Base-by-base conservation (phyloP, 2,797 vertebrate genomes). In the Xerus rutilus region DNA sequence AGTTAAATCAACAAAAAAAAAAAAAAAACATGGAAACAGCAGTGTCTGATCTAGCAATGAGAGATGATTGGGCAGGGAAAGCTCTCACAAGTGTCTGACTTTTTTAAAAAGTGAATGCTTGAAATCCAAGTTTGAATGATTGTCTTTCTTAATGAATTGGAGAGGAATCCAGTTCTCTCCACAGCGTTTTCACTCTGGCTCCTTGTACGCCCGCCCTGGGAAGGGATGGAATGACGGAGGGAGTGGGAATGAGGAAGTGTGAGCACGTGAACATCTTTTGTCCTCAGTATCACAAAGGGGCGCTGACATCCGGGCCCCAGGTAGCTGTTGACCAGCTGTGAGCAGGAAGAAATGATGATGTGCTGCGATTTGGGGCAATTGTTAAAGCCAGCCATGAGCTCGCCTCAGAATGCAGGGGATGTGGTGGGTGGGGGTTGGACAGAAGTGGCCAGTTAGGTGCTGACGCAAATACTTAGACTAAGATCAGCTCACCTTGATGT, bases 1-100 rank as follows among this genome's bases (percentile, higher is more conserved):
- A 30, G 57, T 91, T 70, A 57, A 57, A 57, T 85, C 93, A 84
- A 81, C 76, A 70, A 21, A 73, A 11, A 79, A 96, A 76, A 39
- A 39, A 39, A 39, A 39, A 39, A 39, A 39, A 39, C 39, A 65
- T 28, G 52, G 64, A 92, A 89, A 91, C 72, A 39, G 21, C 8
- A n/a, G 69, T 91, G 57, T 65, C 78, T 39, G 32, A 7, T 52
- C 84, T 69, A 9, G 84, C 70, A 11, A 0, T 3, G 5, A 35
- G 12, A 35, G 32, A 45, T 77, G 64, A 18, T 0, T 82, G 59
- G 20, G 25, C 39, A 94, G 57, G 39, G 52, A 86, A 85, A 64
- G 43, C 20, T 3, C 23, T 72, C 64, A 21, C 43, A 81, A 86
- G 65, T 52, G 3, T 64, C 84, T 4, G 9, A 30, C 72, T 81